Evolutionary conservation across 2,888 invertebrate genomes (phyloP).

Genomic region (Drosophila prolongata): DNA sequence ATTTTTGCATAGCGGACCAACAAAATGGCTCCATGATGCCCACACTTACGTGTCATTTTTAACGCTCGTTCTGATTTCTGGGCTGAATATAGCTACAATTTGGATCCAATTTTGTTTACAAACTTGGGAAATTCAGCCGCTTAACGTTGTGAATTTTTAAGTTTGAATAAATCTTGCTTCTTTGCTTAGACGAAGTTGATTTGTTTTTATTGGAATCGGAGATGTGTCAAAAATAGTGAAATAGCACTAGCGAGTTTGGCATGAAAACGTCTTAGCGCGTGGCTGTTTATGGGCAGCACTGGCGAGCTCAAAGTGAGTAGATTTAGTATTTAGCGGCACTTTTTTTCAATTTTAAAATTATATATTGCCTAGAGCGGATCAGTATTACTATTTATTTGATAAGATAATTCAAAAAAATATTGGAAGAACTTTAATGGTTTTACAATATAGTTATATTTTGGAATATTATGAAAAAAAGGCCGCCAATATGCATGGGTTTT

Average conservation of each 20-base stretch:
- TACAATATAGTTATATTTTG: background rate
- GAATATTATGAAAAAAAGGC: background rate
- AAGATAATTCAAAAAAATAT: no score
- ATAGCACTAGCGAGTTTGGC: background rate
- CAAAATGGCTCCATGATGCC: constrained; percentile 6
- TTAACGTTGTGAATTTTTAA: background rate
- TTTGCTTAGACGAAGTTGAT: background rate
- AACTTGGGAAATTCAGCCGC: constrained; percentile 7
- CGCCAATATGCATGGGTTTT: background rate
- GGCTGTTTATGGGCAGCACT: background rate
- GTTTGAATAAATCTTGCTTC: constrained; percentile 2
- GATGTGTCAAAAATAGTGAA: constrained; percentile 1
- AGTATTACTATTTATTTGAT: no score
- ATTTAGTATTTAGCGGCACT: no score
- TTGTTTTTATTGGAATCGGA: constrained; percentile 1
- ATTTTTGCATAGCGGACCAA: constrained; percentile 6
- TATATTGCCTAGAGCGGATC: no score
- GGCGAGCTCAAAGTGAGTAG: background rate
- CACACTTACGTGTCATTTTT: constrained; percentile 66
- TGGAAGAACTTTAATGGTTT: background rate
- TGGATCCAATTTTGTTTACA: background rate
- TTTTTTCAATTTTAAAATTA: background rate
- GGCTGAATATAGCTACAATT: background rate
- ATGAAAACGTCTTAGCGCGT: background rate
- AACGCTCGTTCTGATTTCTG: background rate